Percentiles rank a stretch among this genome's conserved stretches.
Evolutionary conservation across 2,888 invertebrate species (phyloP).

Genomic region (Lymantria dispar): DNA sequence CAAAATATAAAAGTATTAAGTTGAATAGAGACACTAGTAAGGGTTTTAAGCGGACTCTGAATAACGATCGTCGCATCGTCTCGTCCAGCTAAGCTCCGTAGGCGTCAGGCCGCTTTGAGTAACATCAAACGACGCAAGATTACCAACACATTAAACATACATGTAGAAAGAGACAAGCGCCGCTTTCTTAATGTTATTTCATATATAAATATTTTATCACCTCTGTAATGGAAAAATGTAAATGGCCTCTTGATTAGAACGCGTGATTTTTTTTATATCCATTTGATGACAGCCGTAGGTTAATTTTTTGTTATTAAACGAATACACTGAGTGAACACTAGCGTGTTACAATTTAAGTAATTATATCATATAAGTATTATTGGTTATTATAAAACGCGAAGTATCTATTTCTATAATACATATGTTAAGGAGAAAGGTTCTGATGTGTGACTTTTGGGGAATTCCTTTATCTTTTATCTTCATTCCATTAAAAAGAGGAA

Average conservation of each 20-base stretch:
- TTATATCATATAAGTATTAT: no score
- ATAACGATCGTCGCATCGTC: conserved; percentile 14
- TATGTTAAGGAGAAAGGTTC: no score
- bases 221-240: conserved; percentile 66
- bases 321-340: no score
- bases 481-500: no score
- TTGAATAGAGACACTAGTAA: not conserved
- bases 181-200: conserved; percentile 72
- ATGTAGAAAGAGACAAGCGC: conserved; percentile 58
- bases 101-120: conserved; percentile 56
- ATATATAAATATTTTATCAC: conserved; percentile 71
- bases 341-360: no score
- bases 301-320: no score
- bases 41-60: conserved; percentile 15
- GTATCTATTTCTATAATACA: no score
- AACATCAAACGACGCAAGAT: conserved; percentile 70
- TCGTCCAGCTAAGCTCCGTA: conserved; percentile 56
- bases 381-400: no score
- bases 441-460: no score
- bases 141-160: conserved; percentile 73
- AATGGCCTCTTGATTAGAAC: conserved; percentile 49
- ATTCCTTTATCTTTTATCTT: no score
- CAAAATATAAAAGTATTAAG: no score
- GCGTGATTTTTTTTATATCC: conserved; percentile 22
- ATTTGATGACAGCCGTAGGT: no score